These are phyloP conservation scores for Staurois parvus DNA, from an alignment of 2,797 vertebrate genomes.

Conservation along the genomic window DNA sequence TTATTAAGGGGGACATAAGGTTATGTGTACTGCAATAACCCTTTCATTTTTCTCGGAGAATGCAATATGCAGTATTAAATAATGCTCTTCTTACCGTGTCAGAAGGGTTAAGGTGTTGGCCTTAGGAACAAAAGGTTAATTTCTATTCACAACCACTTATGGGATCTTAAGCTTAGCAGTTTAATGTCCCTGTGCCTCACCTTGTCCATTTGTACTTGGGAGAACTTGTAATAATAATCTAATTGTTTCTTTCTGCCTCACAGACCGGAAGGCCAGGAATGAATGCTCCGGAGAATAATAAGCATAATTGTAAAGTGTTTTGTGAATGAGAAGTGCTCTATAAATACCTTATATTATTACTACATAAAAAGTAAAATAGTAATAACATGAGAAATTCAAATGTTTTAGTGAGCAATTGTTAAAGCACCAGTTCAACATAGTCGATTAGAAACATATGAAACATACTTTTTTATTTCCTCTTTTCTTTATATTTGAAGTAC, in stretches of 20 bases:
- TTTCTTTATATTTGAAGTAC: conserved; percentile 59
- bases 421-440: conserved; percentile 61
- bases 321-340: conserved; percentile 43
- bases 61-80: conserved; percentile 37
- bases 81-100: conserved; percentile 31
- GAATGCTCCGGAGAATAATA: conserved; percentile 59
- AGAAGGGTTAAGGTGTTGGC: conserved; percentile 45
- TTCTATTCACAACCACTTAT: conserved; percentile 46
- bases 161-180: conserved; percentile 48
- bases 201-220: conserved; percentile 59
- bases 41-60: conserved; percentile 40
- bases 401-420: conserved; percentile 60
- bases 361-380: conserved; percentile 61
- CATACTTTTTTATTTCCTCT: conserved; percentile 63
- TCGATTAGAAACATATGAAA: conserved; percentile 63
- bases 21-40: conserved; percentile 48
- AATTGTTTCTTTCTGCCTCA: conserved; percentile 60
- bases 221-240: conserved; percentile 60
- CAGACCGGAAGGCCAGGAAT: conserved; percentile 59
- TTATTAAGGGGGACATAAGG: conserved; percentile 47
- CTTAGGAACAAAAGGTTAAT: conserved; percentile 52
- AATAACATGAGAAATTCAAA: conserved; percentile 61
- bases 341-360: conserved; percentile 61
- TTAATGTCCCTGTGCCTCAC: conserved; percentile 49
- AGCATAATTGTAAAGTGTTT: conserved; percentile 41